A percentile compares a stretch with the other conserved stretches of the same genome.
phyloP scores from a whole-genome alignment of 2,113 vertebrate species.

The Anoura caudifer region DNA sequence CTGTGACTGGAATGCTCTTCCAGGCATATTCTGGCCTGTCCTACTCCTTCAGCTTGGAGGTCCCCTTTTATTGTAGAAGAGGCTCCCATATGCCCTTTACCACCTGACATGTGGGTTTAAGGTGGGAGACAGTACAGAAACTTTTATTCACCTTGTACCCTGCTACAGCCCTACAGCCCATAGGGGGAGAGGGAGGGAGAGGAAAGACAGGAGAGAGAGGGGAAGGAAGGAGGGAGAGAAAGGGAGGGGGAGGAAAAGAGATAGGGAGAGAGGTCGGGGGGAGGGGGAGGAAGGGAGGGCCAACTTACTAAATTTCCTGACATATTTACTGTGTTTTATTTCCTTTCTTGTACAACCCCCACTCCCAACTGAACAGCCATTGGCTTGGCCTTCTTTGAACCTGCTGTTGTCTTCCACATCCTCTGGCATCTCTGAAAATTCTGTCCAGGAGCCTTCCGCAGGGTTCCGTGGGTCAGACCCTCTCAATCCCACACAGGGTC shows the following conservation, averaged over 20 bases:
- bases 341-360: neutral
- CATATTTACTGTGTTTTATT: neutral
- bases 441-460: neutral
- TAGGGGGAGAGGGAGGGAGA: no score
- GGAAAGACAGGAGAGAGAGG: fast-evolving
- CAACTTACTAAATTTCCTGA: neutral
- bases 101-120: neutral
- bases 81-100: neutral
- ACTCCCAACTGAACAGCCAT: neutral
- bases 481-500: neutral
- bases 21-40: neutral
- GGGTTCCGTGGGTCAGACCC: neutral
- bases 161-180: neutral
- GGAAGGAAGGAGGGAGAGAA: fast-evolving
- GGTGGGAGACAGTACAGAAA: no score
- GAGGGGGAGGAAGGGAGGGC: neutral
- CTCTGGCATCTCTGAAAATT: neutral
- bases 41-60: neutral
- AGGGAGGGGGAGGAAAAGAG: fast-evolving
- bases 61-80: neutral
- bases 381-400: neutral
- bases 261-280: fast-evolving
- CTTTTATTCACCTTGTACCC: neutral
- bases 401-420: neutral
- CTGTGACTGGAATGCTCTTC: neutral